These are phyloP conservation scores for Acrobasis consociella DNA, from an alignment of 2,888 invertebrate genomes.

Conservation along the genomic window DNA sequence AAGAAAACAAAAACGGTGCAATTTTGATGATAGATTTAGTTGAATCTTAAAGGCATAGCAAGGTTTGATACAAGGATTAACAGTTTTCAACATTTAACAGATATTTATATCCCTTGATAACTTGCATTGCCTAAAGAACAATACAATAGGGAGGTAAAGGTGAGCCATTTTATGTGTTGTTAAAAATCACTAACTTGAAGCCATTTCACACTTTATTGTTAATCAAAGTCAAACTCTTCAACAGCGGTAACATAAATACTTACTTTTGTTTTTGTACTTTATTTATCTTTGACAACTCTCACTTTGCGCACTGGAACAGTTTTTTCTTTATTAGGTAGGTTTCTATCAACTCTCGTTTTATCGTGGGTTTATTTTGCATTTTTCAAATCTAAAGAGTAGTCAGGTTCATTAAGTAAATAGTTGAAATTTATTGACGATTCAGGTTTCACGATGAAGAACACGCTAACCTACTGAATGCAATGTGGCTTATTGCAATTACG, in stretches of 20 bases:
- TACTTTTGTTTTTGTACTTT: slow-evolving; percentile 47
- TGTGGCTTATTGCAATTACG: slow-evolving; percentile 99
- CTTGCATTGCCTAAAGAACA: slow-evolving; percentile 66
- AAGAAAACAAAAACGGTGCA: slow-evolving; percentile 42
- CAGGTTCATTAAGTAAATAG: slow-evolving; percentile 61
- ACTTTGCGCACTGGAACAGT: slow-evolving; percentile 37
- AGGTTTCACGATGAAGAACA: slow-evolving; percentile 99
- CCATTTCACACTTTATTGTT: slow-evolving; percentile 50
- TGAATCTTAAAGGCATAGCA: slow-evolving; percentile 58
- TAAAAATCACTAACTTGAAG: slow-evolving; percentile 54
- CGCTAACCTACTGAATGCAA: slow-evolving; percentile 99
- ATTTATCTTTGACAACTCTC: slow-evolving; percentile 49
- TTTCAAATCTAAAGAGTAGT: slow-evolving; percentile 36
- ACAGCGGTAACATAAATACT: slow-evolving; percentile 43
- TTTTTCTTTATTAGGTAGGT: slow-evolving; percentile 50
- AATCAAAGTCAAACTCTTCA: slow-evolving; percentile 82
- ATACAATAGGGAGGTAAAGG: slow-evolving; percentile 69
- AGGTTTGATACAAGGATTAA: slow-evolving; percentile 35
- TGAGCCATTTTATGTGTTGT: slow-evolving; percentile 81
- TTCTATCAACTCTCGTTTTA: slow-evolving; percentile 43
- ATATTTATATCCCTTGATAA: slow-evolving; percentile 23
- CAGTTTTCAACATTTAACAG: slow-evolving; percentile 14
- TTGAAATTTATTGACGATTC: slow-evolving; percentile 78
- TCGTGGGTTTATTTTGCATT: slow-evolving; percentile 36
- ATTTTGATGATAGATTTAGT: slow-evolving; percentile 40